Percentiles rank a stretch among this genome's conserved stretches.
These are phyloP conservation scores for Agonum fuliginosum DNA, from an alignment of 2,888 invertebrate genomes.

Conservation along the genomic window DNA sequence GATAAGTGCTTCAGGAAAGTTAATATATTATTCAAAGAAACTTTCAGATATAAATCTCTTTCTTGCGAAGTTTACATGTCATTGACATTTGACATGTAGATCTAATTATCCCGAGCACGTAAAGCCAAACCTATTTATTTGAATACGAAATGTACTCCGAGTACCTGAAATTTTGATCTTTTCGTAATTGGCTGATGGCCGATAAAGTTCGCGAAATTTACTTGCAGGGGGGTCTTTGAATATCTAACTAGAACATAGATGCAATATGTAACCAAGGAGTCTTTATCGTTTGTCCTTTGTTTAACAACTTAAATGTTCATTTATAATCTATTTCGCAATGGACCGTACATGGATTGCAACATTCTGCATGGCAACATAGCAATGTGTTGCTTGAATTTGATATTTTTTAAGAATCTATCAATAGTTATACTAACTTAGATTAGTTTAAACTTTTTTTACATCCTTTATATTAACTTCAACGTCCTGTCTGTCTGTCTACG, in stretches of 20 bases:
- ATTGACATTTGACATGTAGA: constrained; percentile 18
- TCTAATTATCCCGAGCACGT: background rate
- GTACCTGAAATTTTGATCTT: constrained; percentile 1
- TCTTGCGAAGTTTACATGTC: constrained; percentile 12
- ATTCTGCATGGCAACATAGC: constrained; percentile 8
- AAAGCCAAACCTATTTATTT: background rate
- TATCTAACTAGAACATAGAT: constrained; percentile 10
- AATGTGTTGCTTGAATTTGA: constrained; percentile 12
- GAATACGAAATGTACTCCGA: background rate
- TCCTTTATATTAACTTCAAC: too few relatives aligned
- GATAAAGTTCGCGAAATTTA: constrained; percentile 22
- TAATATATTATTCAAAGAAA: constrained; percentile 40
- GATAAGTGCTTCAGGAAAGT: constrained; percentile 24
- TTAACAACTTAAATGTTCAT: constrained; percentile 24
- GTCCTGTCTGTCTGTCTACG: too few relatives aligned
- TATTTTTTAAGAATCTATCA: constrained; percentile 6
- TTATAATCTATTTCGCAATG: constrained; percentile 38
- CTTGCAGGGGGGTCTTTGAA: background rate
- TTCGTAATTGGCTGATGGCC: background rate
- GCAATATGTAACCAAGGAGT: background rate
- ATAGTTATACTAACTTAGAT: too few relatives aligned
- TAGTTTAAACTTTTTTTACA: too few relatives aligned
- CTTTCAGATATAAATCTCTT: constrained; percentile 35
- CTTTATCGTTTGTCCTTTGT: constrained; percentile 30
- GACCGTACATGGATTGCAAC: constrained; percentile 7